Percentiles rank a stretch among this genome's conserved stretches.
These are phyloP conservation scores for Tragelaphus imberbis DNA, from an alignment of 2,113 vertebrate genomes.

Conservation along the genomic window DNA sequence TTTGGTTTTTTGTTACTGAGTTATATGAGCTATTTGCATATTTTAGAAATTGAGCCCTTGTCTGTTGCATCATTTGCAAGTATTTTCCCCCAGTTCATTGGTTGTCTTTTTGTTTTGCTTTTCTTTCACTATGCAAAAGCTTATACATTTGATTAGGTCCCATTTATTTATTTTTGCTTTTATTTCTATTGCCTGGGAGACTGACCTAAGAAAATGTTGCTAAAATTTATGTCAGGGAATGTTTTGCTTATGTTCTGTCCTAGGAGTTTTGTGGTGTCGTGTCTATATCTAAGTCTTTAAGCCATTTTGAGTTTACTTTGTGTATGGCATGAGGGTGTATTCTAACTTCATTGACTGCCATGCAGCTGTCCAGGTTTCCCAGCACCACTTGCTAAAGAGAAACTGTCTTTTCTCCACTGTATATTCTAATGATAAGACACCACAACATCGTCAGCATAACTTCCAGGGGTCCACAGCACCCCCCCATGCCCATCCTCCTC, in stretches of 20 bases:
- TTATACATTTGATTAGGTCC: background rate
- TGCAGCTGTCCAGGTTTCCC: background rate
- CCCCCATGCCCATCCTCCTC: rapidly evolving
- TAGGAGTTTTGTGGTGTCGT: background rate
- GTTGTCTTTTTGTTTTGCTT: background rate
- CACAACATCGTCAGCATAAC: too few species aligned
- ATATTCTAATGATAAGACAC: background rate
- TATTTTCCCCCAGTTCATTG: background rate
- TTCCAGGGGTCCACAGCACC: rapidly evolving
- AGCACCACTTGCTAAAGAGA: background rate
- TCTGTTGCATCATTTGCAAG: background rate
- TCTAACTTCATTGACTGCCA: background rate
- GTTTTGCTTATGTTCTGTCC: background rate
- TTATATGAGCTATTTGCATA: background rate
- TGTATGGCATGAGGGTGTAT: background rate
- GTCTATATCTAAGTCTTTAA: background rate
- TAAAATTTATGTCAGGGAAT: background rate
- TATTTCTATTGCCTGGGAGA: background rate
- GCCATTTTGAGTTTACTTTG: background rate
- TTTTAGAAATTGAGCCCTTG: background rate
- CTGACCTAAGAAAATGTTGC: background rate
- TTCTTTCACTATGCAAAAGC: background rate
- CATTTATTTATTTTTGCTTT: background rate
- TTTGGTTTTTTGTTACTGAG: background rate
- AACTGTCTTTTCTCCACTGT: background rate